These are phyloP conservation scores for Girardinus metallicus DNA, from an alignment of 2,797 vertebrate species.

Conservation along the genomic window DNA sequence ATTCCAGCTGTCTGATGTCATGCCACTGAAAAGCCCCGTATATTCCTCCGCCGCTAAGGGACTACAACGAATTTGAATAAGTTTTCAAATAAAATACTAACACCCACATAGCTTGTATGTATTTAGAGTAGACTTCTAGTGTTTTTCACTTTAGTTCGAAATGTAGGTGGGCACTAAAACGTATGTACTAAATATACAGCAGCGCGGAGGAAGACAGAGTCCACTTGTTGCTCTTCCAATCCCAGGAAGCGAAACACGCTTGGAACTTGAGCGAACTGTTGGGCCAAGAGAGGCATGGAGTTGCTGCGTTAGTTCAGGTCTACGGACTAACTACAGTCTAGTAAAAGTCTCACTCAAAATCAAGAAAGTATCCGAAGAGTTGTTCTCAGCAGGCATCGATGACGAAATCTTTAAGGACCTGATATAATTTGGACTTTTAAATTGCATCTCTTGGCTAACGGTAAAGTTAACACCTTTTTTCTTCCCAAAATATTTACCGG, in stretches of 20 bases:
- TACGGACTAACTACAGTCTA: constrained; percentile 38
- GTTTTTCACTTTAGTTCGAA: fast-evolving
- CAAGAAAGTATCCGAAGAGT: background rate
- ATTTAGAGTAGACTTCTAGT: fast-evolving
- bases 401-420: constrained; percentile 11
- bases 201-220: constrained; percentile 74
- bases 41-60: constrained; percentile 72
- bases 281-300: constrained; percentile 62
- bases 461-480: constrained; percentile 58
- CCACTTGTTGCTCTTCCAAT: constrained; percentile 74
- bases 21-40: constrained; percentile 72
- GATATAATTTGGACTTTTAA: constrained; percentile 26
- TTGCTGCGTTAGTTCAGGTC: constrained; percentile 28
- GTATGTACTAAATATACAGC: constrained; percentile 23
- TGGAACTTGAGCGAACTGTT: constrained; percentile 60
- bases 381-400: background rate
- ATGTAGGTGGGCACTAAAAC: background rate
- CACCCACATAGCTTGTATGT: fast-evolving
- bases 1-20: constrained; percentile 96
- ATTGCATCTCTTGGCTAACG: constrained; percentile 49
- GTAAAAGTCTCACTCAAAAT: constrained; percentile 11
- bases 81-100: fast-evolving
- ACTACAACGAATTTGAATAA: constrained; percentile 43
- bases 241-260: constrained; percentile 88
- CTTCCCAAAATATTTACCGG: constrained; percentile 61